Percentiles rank a stretch among this genome's conserved stretches.
Conservation (phyloP, 2,888 invertebrate genomes). For the Erannis defoliaria region DNA sequence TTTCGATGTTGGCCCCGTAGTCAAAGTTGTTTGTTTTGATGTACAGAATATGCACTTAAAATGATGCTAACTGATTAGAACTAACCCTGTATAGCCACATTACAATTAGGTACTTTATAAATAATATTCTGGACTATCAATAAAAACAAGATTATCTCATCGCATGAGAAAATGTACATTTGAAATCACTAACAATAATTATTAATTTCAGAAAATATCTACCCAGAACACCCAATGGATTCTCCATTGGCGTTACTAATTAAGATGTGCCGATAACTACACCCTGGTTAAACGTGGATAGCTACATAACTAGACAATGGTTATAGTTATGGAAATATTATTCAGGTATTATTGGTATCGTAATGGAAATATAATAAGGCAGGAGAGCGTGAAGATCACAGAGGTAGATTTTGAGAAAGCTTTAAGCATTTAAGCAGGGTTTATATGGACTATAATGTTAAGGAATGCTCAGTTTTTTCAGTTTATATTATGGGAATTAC, state of each 20-base stretch:
- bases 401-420: slow-evolving; percentile 80
- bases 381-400: slow-evolving; percentile 82
- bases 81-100: too few species aligned
- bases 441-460: slow-evolving; percentile 58
- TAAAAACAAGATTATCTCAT: neutral
- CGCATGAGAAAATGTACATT: slow-evolving; percentile 12
- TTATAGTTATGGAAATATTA: slow-evolving; percentile 66
- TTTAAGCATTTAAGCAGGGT: slow-evolving; percentile 74
- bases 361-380: slow-evolving; percentile 83
- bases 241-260: slow-evolving; percentile 53
- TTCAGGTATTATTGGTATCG: slow-evolving; percentile 79
- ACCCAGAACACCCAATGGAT: slow-evolving; percentile 32
- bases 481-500: neutral
- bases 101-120: too few species aligned
- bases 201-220: slow-evolving; percentile 20
- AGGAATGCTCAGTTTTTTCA: neutral
- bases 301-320: slow-evolving; percentile 29
- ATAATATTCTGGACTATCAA: neutral
- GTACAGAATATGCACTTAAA: too few species aligned
- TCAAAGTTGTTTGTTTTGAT: too few species aligned
- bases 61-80: too few species aligned
- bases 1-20: too few species aligned
- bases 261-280: slow-evolving; percentile 64
- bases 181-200: slow-evolving; percentile 11
- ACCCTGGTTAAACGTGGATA: slow-evolving; percentile 28